These are phyloP conservation scores for Plectrocnemia conspersa DNA, from an alignment of 1,140 invertebrate species.

Conservation along the genomic window DNA sequence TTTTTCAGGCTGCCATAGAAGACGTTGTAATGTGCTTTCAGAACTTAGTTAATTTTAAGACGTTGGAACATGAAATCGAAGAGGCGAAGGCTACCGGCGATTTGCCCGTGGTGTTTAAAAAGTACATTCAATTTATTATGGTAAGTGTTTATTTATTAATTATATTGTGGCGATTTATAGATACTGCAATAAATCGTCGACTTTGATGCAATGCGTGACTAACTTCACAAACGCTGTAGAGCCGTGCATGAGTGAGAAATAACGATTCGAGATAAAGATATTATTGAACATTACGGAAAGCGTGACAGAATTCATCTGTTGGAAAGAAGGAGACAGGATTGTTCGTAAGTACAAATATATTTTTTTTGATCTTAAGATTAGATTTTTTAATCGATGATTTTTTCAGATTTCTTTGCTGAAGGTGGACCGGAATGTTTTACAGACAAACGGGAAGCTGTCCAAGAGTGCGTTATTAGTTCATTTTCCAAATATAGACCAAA, in stretches of 20 bases:
- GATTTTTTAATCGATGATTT: too few species aligned
- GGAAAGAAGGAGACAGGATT: constrained; percentile 74
- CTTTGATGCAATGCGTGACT: constrained; percentile 56
- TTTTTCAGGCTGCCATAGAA: constrained; percentile 42
- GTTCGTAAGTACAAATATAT: constrained; percentile 59
- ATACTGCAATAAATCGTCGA: constrained; percentile 61
- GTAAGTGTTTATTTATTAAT: background rate
- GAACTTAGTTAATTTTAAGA: constrained; percentile 43
- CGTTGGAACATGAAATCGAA: constrained; percentile 52
- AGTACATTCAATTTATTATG: constrained; percentile 39
- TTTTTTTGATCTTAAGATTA: too few species aligned
- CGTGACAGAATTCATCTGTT: constrained; percentile 66
- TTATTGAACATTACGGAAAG: constrained; percentile 62
- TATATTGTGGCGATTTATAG: constrained; percentile 45
- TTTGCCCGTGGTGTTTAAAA: constrained; percentile 50
- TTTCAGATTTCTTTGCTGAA: constrained; percentile 72
- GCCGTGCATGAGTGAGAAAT: constrained; percentile 59
- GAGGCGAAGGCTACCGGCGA: constrained; percentile 50
- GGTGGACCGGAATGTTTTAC: constrained; percentile 68
- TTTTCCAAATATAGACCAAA: constrained; percentile 47
- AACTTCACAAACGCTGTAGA: constrained; percentile 57
- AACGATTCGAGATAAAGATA: constrained; percentile 55
- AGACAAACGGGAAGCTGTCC: constrained; percentile 55
- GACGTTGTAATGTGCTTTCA: constrained; percentile 43
- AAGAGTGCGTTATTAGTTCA: constrained; percentile 60